Percentiles rank a stretch among this genome's conserved stretches.
Conservation (phyloP, 2,888 invertebrate genomes). For the Eupithecia insigniata region DNA sequence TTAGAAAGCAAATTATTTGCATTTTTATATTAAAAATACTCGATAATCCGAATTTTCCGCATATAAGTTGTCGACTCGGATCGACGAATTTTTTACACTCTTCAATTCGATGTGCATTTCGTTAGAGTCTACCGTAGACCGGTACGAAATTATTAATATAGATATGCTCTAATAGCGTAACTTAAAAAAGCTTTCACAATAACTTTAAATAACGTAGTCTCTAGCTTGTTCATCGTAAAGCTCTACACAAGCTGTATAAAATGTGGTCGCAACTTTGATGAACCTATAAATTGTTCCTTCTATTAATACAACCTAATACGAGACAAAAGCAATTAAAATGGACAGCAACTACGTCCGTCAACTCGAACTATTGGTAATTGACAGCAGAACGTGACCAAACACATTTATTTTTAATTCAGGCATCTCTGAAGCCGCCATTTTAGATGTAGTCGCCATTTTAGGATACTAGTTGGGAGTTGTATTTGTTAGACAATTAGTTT, state of each 20-base stretch:
- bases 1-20: too few species aligned
- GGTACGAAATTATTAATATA: too few species aligned
- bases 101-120: too few species aligned
- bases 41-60: too few species aligned
- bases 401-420: not conserved
- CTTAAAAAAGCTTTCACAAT: not conserved
- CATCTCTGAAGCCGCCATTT: not conserved
- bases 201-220: not conserved
- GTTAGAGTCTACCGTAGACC: too few species aligned
- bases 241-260: not conserved
- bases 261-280: not conserved
- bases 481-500: constrained; percentile 6
- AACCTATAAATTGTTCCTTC: not conserved
- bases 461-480: not conserved
- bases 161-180: too few species aligned
- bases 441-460: constrained; percentile 6
- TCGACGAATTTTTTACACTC: too few species aligned
- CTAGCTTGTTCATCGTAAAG: not conserved
- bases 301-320: not conserved
- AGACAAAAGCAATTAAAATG: constrained; percentile 23
- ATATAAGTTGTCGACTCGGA: too few species aligned
- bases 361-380: constrained; percentile 26
- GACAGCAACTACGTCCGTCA: constrained; percentile 21
- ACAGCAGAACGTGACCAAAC: constrained; percentile 22
- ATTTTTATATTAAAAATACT: too few species aligned